phyloP scores from a whole-genome alignment of 2,113 vertebrate species.

The Hypomesus transpacificus region DNA sequence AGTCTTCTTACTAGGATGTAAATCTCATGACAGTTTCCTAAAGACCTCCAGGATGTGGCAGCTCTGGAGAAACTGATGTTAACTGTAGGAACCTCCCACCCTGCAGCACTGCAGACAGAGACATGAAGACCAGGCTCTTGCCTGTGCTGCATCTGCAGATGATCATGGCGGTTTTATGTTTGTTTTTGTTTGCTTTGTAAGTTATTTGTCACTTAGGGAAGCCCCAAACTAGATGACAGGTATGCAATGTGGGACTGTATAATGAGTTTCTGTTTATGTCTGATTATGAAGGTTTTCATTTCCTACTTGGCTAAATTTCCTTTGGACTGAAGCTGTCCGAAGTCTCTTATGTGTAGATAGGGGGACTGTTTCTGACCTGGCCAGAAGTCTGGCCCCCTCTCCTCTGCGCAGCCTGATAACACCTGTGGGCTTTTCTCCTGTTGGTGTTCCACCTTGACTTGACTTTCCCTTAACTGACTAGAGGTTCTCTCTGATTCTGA shows the following conservation, averaged over 20 bases:
- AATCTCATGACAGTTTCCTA: not conserved
- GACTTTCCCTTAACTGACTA: not conserved
- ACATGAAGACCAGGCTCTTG: too few species aligned
- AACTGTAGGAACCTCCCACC: not conserved
- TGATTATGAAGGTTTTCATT: not conserved
- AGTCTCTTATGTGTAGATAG: not conserved
- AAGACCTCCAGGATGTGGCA: not conserved
- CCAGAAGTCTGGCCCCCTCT: not conserved
- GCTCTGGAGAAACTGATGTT: not conserved
- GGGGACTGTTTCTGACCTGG: not conserved
- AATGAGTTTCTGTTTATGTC: not conserved
- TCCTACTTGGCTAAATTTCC: not conserved
- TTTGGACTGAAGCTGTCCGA: not conserved
- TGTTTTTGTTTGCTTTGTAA: not conserved
- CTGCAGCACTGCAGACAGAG: too few species aligned
- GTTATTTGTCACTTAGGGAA: constrained; percentile 1
- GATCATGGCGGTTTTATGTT: too few species aligned
- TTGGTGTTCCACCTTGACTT: not conserved
- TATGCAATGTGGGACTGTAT: not conserved
- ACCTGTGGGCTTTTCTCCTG: too few species aligned
- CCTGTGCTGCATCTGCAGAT: too few species aligned
- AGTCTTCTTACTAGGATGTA: not conserved
- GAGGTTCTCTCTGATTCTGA: not conserved
- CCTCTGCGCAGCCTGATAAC: too few species aligned
- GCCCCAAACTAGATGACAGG: not conserved